Evolutionary conservation across 2,113 vertebrate genomes (phyloP).

Genomic region (Meriones unguiculatus): DNA sequence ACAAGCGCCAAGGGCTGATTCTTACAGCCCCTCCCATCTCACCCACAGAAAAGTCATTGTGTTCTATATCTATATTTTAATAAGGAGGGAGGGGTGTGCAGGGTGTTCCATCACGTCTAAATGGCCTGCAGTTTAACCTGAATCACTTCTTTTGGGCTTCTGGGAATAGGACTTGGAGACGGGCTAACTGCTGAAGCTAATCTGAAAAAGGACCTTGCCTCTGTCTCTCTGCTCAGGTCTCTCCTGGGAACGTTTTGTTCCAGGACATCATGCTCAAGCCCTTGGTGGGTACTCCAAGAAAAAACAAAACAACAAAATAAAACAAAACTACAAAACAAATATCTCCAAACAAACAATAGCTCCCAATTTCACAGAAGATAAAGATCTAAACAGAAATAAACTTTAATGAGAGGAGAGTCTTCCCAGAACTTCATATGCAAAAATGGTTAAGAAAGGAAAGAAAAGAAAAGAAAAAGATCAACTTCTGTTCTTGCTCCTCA

Average conservation of each 20-base stretch:
- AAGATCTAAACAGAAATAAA: not conserved
- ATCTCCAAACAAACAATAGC: not conserved
- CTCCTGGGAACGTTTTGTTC: slow-evolving; percentile 72
- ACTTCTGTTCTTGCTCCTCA: not conserved
- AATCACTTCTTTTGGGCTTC: slow-evolving; percentile 8
- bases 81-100: not conserved
- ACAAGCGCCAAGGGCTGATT: not conserved
- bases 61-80: not conserved
- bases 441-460: too few species aligned
- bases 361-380: slow-evolving; percentile 44
- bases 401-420: not conserved
- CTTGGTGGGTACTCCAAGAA: slow-evolving; percentile 10
- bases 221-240: slow-evolving; percentile 42
- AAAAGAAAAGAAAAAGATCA: too few species aligned
- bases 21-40: not conserved
- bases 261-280: slow-evolving; percentile 62
- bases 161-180: slow-evolving; percentile 23
- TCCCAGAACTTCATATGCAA: not conserved
- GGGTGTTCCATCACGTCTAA: not conserved
- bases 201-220: slow-evolving; percentile 58
- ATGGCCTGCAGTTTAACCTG: slow-evolving; percentile 20
- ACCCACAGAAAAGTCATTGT: not conserved
- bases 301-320: not conserved
- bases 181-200: slow-evolving; percentile 28
- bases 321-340: not conserved